Base-by-base conservation (phyloP, 2,113 vertebrate species). In the Tychaedon coryphoeus region DNA sequence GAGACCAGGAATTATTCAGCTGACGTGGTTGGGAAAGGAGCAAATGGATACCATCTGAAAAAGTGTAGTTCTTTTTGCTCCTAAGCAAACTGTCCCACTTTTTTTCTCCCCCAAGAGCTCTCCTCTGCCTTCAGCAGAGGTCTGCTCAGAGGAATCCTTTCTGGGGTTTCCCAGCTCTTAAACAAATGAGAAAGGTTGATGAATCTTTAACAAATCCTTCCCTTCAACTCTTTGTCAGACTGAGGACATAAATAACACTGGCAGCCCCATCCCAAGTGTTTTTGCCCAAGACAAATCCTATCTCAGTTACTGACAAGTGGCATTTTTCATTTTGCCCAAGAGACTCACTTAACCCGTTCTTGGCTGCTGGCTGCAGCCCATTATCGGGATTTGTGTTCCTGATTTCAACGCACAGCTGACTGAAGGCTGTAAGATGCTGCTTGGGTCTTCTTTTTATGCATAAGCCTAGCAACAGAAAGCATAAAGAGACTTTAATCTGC, bases 131-230 rank as follows among this genome's bases (percentile, higher is more conserved):
- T 81, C 43, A n/a, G 51, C 40, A 84, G 38, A 76, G 28, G 9
- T 56, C 54, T 88, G 54, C 74, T 82, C 7, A 50, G 79, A 58
- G 40, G 24, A 19, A 20, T 84, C 1, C 50, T 91, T 61, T 3
- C 2, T 73, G 72, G 61, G 56, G 73, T 94, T 93, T 95, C 75
- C 86, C 50, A 62, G 34, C 31, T 84, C 60, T 77, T 90, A 71
- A 90, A 61, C 51, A 79, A 80, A 92, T 71, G 72, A 90, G 71
- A 64, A 94, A n/a, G 10, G 48, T 20, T 89, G 86, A 87, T 88
- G 74, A 95, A 90, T 86, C 78, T 91, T 92, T 76, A 79, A 85
- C 58, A 95, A 91, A 91, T 94, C 58, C 64, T 96, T 91, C 58
- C 34, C 64, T 81, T 89, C 71, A 58, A 12, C 62, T 82, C 10